Percentiles rank a stretch among this genome's conserved stretches.
Conservation (phyloP, 64 coral and sea anemone species). For the Exaiptasia diaphana region DNA sequence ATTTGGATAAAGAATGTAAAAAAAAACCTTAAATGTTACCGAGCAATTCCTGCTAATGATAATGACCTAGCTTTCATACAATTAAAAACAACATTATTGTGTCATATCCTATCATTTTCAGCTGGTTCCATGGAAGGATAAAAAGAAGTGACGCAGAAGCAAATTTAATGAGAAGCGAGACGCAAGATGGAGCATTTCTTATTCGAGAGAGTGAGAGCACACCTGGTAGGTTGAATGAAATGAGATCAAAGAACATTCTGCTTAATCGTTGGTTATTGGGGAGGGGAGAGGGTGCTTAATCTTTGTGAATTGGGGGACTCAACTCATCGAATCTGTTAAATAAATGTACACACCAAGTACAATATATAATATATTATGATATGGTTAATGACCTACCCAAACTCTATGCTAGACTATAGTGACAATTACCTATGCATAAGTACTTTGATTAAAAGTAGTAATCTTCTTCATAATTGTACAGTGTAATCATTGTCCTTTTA, state of each 20-base stretch:
- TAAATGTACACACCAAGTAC: too few species aligned
- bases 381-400: not conserved
- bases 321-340: too few species aligned
- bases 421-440: not conserved
- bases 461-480: not conserved
- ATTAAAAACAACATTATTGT: not conserved
- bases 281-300: not conserved
- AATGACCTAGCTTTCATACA: not conserved
- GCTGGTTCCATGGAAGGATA: slow-evolving; percentile 81
- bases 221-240: slow-evolving; percentile 44
- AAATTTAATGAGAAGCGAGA: slow-evolving; percentile 54
- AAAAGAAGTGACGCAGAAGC: slow-evolving; percentile 61
- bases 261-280: not conserved
- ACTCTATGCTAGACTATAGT: not conserved
- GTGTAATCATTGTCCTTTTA: not conserved
- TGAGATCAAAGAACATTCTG: not conserved
- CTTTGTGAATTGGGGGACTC: not conserved
- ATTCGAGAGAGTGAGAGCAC: slow-evolving; percentile 84
- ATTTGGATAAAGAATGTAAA: not conserved
- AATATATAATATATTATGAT: too few species aligned
- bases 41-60: not conserved
- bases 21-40: not conserved
- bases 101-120: not conserved
- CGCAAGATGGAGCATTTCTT: slow-evolving; percentile 76
- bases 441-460: not conserved